Evolutionary conservation across 2,113 vertebrate species (phyloP), one percentile per base, ranked within the genome.

Genomic region (Halichoerus grypus): DNA sequence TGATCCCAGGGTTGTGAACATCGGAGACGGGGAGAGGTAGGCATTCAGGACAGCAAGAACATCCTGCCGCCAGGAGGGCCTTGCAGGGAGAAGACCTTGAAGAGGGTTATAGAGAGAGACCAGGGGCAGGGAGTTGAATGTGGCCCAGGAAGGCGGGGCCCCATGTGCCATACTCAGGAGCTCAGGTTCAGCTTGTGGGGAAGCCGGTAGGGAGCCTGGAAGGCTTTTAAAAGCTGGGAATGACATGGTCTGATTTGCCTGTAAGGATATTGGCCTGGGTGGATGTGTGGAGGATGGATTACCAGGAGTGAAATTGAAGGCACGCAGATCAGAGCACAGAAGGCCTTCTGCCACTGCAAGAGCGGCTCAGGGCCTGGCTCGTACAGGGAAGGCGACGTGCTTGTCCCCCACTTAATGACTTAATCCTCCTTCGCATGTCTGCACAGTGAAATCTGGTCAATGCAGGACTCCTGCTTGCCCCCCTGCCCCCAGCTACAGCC

Each of bases 111-210:
- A 18, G 8, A 65, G 76, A n/a, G 51, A 59, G 57, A 19, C 26
- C 18, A 7, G 15, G 31, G 51, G 8, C 9, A 12, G n/a, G 22
- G 8, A 74, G 11, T 13, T 4, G 63, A 26, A 18, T 1, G 63
- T 39, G 19, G 76, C 19, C 1, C 31, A 19, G 72, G 31, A 42
- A 84, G 76, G 55, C 3, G 26, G 53, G 26, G 39, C 24, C 5
- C 21, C 24, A 0, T 4, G 5, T 0, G 59, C 49, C 19, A 0
- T 0, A 49, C 77, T 79, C 7, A 63, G 57, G 59, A 76, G 31
- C 65, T 76, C 31, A 39, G 88, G 16, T 85, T 36, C 39, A 84
- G 16, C 28, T 26, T 51, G 4, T 46, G 49, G n/a, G 49, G 24
- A 81, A 57, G 76, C 46, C 0, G 0, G 8, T 46, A 13, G 39